Percentiles rank a stretch among this genome's conserved stretches.
Evolutionary conservation across 2,888 invertebrate species (phyloP).

Genomic region (Parnassius mnemosyne): DNA sequence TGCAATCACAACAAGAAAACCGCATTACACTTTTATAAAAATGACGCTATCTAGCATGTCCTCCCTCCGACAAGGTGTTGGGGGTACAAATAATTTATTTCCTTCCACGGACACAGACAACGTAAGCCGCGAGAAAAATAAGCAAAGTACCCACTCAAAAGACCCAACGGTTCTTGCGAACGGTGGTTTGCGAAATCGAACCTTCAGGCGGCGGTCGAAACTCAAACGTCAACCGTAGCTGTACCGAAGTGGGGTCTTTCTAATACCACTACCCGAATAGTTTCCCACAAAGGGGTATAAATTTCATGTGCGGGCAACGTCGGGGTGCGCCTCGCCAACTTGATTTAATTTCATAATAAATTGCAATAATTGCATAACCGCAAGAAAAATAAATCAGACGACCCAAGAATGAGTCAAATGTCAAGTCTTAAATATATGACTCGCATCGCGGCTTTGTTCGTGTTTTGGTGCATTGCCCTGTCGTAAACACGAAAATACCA

Average conservation of each 20-base stretch:
- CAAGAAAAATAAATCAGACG: slow-evolving; percentile 65
- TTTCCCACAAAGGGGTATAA: slow-evolving; percentile 57
- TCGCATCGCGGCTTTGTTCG: slow-evolving; percentile 35
- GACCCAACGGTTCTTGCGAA: slow-evolving; percentile 47
- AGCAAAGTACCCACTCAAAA: slow-evolving; percentile 75
- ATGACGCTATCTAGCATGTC: slow-evolving; percentile 68
- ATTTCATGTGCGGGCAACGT: slow-evolving; percentile 49
- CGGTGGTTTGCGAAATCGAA: slow-evolving; percentile 45
- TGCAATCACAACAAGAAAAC: slow-evolving; percentile 71
- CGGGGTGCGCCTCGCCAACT: slow-evolving; percentile 53
- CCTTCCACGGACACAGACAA: slow-evolving; percentile 69
- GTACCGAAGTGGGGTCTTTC: slow-evolving; percentile 46
- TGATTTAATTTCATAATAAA: slow-evolving; percentile 79
- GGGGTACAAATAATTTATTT: slow-evolving; percentile 76
- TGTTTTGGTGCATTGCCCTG: slow-evolving; percentile 40
- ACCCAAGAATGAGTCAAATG: slow-evolving; percentile 42
- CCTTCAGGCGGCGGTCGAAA: slow-evolving; percentile 49
- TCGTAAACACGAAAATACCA: slow-evolving; percentile 38
- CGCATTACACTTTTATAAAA: slow-evolving; percentile 78
- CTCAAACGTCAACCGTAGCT: slow-evolving; percentile 57
- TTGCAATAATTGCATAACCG: slow-evolving; percentile 77
- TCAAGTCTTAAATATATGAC: slow-evolving; percentile 41
- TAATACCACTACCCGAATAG: slow-evolving; percentile 45
- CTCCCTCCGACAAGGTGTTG: slow-evolving; percentile 69
- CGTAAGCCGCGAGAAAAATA: slow-evolving; percentile 74